Evolutionary conservation across 2,888 invertebrate genomes (phyloP).

Genomic region (Hirtodrosophila alboralis): DNA sequence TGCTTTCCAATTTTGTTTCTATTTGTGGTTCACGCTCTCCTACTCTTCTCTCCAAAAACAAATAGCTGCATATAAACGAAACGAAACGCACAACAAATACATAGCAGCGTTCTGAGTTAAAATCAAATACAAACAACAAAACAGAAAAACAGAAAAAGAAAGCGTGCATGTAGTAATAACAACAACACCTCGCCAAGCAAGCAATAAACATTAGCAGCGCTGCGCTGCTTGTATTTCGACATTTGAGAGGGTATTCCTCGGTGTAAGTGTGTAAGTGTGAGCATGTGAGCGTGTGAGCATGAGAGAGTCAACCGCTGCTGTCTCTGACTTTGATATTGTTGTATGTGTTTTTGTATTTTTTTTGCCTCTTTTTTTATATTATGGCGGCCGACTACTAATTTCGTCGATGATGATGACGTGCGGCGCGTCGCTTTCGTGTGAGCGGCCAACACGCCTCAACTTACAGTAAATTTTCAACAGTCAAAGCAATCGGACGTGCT

Average conservation of each 20-base stretch:
- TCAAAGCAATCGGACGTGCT: constrained; percentile 72
- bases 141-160: too few species aligned
- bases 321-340: constrained; percentile 13
- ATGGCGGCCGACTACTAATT: constrained; percentile 60
- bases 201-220: constrained; percentile 28
- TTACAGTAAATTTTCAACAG: constrained; percentile 76
- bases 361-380: too few species aligned
- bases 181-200: constrained; percentile 32
- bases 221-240: constrained; percentile 20
- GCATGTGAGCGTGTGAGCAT: constrained; percentile 27
- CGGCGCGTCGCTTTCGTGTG: constrained; percentile 66
- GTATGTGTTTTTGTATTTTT: constrained; percentile 28
- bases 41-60: constrained; percentile 19
- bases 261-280: too few species aligned
- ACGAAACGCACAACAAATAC: constrained; percentile 23
- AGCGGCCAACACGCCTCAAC: constrained; percentile 50
- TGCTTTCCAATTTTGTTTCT: constrained; percentile 56
- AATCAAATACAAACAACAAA: constrained; percentile 19
- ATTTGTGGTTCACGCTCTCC: constrained; percentile 52
- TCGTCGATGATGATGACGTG: constrained; percentile 76
- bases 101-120: constrained; percentile 6
- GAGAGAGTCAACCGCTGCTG: constrained; percentile 9
- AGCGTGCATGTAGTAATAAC: constrained; percentile 40
- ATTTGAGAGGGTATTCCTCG: constrained; percentile 29
- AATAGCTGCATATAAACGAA: constrained; percentile 41